Percentiles rank a stretch among this genome's conserved stretches.
phyloP scores from a whole-genome alignment of 2,113 vertebrate genomes.

The Stercorarius parasiticus region DNA sequence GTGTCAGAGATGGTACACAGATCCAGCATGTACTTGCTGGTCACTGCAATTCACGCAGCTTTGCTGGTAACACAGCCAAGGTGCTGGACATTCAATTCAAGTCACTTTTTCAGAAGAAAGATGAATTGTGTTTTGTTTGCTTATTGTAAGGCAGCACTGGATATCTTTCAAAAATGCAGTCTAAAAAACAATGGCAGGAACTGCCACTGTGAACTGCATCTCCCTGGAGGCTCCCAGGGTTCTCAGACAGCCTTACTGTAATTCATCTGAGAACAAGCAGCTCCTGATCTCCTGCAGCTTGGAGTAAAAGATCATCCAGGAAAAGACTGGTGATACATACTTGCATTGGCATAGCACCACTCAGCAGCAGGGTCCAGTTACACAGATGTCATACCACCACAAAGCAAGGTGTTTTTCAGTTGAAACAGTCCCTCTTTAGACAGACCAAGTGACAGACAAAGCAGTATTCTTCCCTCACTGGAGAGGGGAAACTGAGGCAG shows the following conservation, averaged over 20 bases:
- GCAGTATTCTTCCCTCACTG: background rate
- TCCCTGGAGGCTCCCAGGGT: background rate
- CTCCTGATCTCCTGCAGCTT: background rate
- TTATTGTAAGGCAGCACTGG: background rate
- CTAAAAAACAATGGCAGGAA: slow-evolving; percentile 13
- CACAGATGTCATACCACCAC: background rate
- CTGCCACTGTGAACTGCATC: background rate
- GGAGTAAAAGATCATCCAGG: background rate
- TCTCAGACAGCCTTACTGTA: background rate
- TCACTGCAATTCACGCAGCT: background rate
- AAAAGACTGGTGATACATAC: background rate
- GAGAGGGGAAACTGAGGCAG: background rate
- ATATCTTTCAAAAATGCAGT: background rate
- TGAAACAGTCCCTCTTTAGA: background rate
- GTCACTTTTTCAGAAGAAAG: background rate
- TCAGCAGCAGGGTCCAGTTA: background rate
- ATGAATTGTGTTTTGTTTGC: background rate
- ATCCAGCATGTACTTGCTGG: background rate
- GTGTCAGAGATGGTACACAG: background rate
- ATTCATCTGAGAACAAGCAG: background rate
- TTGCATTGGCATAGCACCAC: background rate
- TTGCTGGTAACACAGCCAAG: background rate
- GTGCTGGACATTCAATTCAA: background rate
- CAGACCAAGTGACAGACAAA: background rate
- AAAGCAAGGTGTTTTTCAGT: background rate